Percentiles rank a stretch among this genome's conserved stretches.
Evolutionary conservation across 2,797 vertebrate genomes (phyloP).

Genomic region (Chloroceryle amazona): DNA sequence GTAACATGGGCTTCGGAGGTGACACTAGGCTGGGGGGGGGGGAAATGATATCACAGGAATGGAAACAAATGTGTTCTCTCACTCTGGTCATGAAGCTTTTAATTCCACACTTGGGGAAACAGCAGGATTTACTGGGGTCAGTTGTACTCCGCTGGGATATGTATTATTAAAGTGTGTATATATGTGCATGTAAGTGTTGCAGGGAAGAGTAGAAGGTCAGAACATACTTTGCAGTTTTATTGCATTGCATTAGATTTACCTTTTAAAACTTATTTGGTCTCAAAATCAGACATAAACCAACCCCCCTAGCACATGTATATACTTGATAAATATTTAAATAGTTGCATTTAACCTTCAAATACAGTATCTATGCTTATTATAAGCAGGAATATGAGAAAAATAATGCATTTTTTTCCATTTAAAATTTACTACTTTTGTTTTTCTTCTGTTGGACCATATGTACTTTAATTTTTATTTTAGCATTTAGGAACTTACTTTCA

Average conservation of each 20-base stretch:
- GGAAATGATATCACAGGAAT: conserved; percentile 63
- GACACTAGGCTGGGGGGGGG: conserved; percentile 13
- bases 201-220: conserved; percentile 59
- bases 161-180: conserved; percentile 72
- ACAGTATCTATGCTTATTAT: not conserved
- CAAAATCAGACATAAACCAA: conserved; percentile 64
- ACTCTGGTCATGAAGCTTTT: conserved; percentile 65
- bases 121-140: conserved; percentile 70
- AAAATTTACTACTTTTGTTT: not conserved
- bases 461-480: not conserved
- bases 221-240: conserved; percentile 64
- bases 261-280: conserved; percentile 70
- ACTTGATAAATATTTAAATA: conserved; percentile 69
- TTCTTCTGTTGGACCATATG: not conserved
- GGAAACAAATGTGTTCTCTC: conserved; percentile 65
- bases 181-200: conserved; percentile 14
- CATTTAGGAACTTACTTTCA: not conserved
- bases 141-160: conserved; percentile 62
- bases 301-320: conserved; percentile 9
- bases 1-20: not conserved
- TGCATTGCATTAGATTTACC: conserved; percentile 64
- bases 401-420: not conserved
- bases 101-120: conserved; percentile 70
- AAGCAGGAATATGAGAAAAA: not conserved
- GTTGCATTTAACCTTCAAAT: conserved; percentile 34